Evolutionary conservation across 2,113 vertebrate species (phyloP).

Genomic region (Diadophis punctatus): DNA sequence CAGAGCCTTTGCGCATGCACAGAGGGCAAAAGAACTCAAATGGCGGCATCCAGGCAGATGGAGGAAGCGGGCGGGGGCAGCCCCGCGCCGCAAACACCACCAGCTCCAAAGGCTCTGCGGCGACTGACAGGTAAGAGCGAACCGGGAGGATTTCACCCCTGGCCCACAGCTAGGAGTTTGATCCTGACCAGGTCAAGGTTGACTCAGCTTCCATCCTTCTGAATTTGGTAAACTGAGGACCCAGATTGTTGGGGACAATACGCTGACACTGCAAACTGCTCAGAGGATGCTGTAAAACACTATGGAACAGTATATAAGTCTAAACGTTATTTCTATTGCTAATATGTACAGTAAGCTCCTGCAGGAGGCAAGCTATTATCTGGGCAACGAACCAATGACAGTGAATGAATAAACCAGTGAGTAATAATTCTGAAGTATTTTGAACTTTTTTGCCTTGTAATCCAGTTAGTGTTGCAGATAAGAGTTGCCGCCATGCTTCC

Average conservation of each 20-base stretch:
- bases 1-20: no score
- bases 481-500: constrained; percentile 3
- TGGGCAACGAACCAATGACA: not conserved
- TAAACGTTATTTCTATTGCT: not conserved
- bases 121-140: no score
- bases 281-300: not conserved
- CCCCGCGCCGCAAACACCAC: no score
- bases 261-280: not conserved
- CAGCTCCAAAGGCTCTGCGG: no score
- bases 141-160: no score
- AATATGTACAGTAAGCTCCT: not conserved
- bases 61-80: no score
- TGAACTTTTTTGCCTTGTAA: not conserved
- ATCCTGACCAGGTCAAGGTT: not conserved
- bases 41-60: no score
- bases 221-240: not conserved
- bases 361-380: not conserved
- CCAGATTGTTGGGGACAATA: not conserved
- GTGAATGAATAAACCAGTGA: not conserved
- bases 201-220: not conserved
- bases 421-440: constrained; percentile 1
- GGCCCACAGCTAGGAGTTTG: not conserved
- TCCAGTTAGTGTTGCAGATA: constrained; percentile 3
- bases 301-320: not conserved
- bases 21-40: no score